Evolutionary conservation across 2,797 vertebrate genomes (phyloP), one percentile per base, ranked within the genome.

Genomic region (Onychomys arenicola): DNA sequence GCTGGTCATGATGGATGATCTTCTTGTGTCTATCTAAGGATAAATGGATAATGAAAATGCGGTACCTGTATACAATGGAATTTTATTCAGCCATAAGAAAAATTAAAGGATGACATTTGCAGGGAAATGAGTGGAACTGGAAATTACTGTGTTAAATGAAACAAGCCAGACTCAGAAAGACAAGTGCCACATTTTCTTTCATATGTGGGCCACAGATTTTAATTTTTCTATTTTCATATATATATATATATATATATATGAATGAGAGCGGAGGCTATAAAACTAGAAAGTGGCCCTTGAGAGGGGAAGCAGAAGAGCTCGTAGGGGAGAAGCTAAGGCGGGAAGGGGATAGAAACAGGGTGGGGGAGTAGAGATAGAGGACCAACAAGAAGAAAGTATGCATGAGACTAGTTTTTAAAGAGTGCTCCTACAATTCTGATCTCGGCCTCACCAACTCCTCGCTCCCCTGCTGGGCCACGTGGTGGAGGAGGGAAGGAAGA

Each of bases 381-480:
- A 46, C 57, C 57, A 61, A 9, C 16, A 61, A 83, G n/a, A 83
- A 43, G 37, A 19, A 9, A 46, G 0, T 29, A 16, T 11, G 9
- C 16, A 61, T 43, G 4, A 83, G 40, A 83, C 46, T 32, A 34
- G 29, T 55, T 55, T 23, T 13, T 80, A 82, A 37, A 88, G 25
- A 59, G n/a, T 13, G 25, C 59, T 88, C 88, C 90, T 71, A 77
- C 81, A 65, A 69, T 59, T 81, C 52, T 34, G 63, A 10, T 46
- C 93, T 87, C 63, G 49, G 84, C 34, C 87, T 90, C 77, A 81
- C 81, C 73, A 57, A 11, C 89, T 93, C 90, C 55, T 43, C 3
- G 1, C 63, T 96, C 96, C 95, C 96, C 83, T 93, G 46, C 84
- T 83, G 87, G 90, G 92, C 69, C 46, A 63, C 57, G 3, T 0